A percentile compares a stretch with the other conserved stretches of the same genome.
Conservation (phyloP, 2,888 invertebrate species). For the Stictocephala bisonia region DNA sequence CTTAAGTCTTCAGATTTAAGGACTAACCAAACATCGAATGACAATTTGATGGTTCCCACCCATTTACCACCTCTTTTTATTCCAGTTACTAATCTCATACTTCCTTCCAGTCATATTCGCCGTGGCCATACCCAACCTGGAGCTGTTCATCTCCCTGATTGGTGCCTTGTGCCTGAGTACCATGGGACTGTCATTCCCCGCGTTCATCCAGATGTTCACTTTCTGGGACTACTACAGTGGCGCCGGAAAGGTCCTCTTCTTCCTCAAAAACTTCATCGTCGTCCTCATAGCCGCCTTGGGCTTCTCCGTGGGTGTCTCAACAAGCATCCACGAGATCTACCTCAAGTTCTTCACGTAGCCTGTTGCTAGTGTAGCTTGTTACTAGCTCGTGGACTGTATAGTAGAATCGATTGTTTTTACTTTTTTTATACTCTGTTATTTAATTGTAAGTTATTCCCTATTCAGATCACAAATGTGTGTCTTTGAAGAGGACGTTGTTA, state of each 20-base stretch:
- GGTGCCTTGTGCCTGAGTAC: slow-evolving; percentile 93
- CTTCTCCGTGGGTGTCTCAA: slow-evolving; percentile 77
- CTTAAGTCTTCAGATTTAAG: no score
- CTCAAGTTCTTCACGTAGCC: slow-evolving; percentile 66
- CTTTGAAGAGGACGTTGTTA: no score
- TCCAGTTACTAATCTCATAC: slow-evolving; percentile 34
- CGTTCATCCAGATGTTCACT: slow-evolving; percentile 85
- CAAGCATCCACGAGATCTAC: slow-evolving; percentile 74
- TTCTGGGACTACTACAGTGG: slow-evolving; percentile 78
- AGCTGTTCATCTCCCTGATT: slow-evolving; percentile 77
- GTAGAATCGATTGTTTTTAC: no score
- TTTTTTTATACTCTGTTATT: no score
- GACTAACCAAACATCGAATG: no score
- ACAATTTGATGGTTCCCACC: not conserved
- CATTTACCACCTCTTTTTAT: not conserved
- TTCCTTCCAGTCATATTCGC: slow-evolving; percentile 80
- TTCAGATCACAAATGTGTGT: no score
- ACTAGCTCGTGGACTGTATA: no score
- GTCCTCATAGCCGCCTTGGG: slow-evolving; percentile 76
- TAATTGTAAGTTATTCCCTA: no score
- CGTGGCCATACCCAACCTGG: slow-evolving; percentile 84
- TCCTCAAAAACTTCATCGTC: slow-evolving; percentile 62
- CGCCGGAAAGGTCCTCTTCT: slow-evolving; percentile 62
- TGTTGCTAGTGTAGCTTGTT: no score
- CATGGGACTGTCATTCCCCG: slow-evolving; percentile 90